These are phyloP conservation scores for Decapterus maruadsi DNA, from an alignment of 2,797 vertebrate species.

Conservation along the genomic window DNA sequence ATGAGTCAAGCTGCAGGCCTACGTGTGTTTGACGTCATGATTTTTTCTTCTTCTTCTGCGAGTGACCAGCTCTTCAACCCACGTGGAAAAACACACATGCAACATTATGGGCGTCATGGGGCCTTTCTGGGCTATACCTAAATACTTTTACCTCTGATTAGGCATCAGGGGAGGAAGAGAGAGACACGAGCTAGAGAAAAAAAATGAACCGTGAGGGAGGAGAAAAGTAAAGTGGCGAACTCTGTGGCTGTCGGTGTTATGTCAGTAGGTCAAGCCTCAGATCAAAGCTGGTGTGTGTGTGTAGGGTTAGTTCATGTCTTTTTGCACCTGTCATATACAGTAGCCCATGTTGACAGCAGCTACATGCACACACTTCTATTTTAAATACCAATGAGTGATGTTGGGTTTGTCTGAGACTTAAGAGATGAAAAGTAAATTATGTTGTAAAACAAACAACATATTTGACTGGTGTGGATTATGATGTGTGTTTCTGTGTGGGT, in stretches of 20 bases:
- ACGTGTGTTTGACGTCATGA: conserved; percentile 61
- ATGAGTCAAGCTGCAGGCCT: conserved; percentile 69
- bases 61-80: conserved; percentile 77
- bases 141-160: conserved; percentile 41
- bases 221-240: conserved; percentile 32
- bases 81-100: conserved; percentile 76
- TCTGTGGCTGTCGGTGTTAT: conserved; percentile 48
- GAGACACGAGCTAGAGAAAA: conserved; percentile 3
- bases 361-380: not conserved
- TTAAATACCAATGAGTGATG: conserved; percentile 4
- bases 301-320: not conserved
- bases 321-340: conserved; percentile 42
- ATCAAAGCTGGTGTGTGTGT: conserved; percentile 19
- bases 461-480: conserved; percentile 4
- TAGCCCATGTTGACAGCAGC: not conserved
- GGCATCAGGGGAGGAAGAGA: conserved; percentile 28
- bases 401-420: not conserved
- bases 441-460: conserved; percentile 12
- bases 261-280: conserved; percentile 63
- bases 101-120: conserved; percentile 58
- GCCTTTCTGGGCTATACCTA: conserved; percentile 53
- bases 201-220: conserved; percentile 1
- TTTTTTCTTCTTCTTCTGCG: conserved; percentile 12
- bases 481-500: conserved; percentile 32
- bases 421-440: not conserved